A percentile compares a stretch with the other conserved stretches of the same genome.
phyloP scores from a whole-genome alignment of 2,888 invertebrate species.

The Seladonia tumulorum region DNA sequence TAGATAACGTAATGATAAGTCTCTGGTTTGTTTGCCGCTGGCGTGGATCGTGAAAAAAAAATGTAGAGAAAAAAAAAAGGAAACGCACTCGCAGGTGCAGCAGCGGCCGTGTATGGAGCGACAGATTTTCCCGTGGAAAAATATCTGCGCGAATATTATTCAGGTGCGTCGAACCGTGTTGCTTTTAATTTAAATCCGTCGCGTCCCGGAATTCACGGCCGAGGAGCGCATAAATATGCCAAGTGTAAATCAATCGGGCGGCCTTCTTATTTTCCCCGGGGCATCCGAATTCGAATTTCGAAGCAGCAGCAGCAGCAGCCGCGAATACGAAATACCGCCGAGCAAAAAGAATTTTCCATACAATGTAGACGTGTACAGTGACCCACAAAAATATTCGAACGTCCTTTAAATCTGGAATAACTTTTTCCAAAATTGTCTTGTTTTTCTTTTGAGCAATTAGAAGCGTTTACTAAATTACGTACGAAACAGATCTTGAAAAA shows the following conservation, averaged over 20 bases:
- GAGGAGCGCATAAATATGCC: constrained; percentile 40
- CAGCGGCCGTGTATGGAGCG: neutral
- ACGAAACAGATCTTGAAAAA: too few relatives aligned
- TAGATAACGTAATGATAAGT: neutral
- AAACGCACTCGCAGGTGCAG: too few relatives aligned
- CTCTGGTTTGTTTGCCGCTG: neutral
- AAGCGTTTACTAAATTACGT: too few relatives aligned
- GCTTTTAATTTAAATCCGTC: constrained; percentile 46
- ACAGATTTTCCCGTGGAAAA: neutral
- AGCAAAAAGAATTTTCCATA: constrained; percentile 47
- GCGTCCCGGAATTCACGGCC: constrained; percentile 16
- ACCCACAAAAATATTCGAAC: too few relatives aligned
- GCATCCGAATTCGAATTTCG: constrained; percentile 61
- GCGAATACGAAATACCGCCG: constrained; percentile 50
- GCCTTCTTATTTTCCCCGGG: constrained; percentile 49
- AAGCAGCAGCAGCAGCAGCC: constrained; percentile 33
- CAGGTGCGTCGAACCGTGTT: constrained; percentile 26
- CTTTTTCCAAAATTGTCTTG: too few relatives aligned
- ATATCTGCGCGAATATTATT: constrained; percentile 39
- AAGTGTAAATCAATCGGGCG: constrained; percentile 57
- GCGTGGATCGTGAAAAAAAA: neutral
- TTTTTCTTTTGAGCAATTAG: too few relatives aligned
- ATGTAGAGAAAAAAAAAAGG: neutral
- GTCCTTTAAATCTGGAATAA: too few relatives aligned
- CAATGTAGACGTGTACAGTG: constrained; percentile 25